Percentiles rank a stretch among this genome's conserved stretches.
These are phyloP conservation scores for Anarrhichthys ocellatus DNA, from an alignment of 2,113 vertebrate species.

Conservation along the genomic window DNA sequence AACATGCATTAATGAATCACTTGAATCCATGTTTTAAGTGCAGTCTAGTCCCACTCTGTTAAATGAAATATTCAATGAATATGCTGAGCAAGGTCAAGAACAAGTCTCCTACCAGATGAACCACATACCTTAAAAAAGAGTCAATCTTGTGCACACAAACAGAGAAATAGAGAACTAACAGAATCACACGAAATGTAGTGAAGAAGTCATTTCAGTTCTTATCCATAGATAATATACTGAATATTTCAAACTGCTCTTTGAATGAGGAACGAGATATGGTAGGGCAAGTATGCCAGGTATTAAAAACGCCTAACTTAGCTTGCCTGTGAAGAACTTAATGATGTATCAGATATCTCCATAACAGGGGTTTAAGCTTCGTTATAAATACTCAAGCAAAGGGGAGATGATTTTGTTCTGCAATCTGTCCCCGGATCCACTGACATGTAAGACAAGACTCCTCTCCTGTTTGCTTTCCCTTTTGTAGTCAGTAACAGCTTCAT, in stretches of 20 bases:
- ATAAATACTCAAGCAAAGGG: background rate
- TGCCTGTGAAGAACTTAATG: background rate
- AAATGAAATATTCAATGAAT: constrained; percentile 28
- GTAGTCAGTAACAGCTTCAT: constrained; percentile 7
- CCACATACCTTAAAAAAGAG: background rate
- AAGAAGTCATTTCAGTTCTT: background rate
- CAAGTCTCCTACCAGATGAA: background rate
- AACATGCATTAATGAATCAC: constrained; percentile 39
- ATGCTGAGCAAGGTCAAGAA: constrained; percentile 18
- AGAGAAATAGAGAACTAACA: background rate
- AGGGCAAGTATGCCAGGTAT: background rate
- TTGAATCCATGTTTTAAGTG: constrained; percentile 38
- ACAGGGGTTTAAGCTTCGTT: background rate
- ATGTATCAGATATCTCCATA: background rate
- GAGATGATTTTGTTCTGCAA: background rate
- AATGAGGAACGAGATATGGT: background rate
- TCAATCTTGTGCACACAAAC: background rate
- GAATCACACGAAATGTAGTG: background rate
- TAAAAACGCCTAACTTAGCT: background rate
- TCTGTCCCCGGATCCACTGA: background rate
- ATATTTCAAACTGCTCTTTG: background rate
- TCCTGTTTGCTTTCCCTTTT: constrained; percentile 13
- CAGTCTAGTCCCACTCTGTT: constrained; percentile 14
- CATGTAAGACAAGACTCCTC: background rate
- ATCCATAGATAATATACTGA: background rate